Evolutionary conservation across 2,888 invertebrate genomes (phyloP), one percentile per base, ranked within the genome.

Genomic region (Pyrgus malvae): DNA sequence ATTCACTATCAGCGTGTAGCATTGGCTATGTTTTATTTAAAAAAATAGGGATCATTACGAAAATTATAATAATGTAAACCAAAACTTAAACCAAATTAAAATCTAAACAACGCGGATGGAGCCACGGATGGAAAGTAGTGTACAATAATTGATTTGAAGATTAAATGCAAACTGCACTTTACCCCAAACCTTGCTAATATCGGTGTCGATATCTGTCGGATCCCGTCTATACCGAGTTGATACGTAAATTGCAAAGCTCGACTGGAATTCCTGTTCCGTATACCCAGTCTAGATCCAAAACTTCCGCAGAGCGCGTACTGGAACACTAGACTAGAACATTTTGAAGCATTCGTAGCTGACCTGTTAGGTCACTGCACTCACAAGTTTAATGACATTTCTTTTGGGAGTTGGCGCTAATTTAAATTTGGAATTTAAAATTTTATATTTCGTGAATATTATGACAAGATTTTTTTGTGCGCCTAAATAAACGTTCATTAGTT

Each of bases 251-350:
- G 3, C 23, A 23, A 23, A 23, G 11, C 14, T 35, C 8, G 14
- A 16, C 12, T 6, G 12, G 3, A 3, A 16, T 16, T 16, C 9
- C 8, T 16, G 16, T n/a, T 16, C 0, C 5, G 19, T 37, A 17
- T 8, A 4, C 23, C 4, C 6, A 19, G 21, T 19, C 38, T 38
- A 17, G 38, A 17, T 21, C 38, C 19, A n/a, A 11, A 37, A 21
- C 21, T 38, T 38, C 38, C 16, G 38, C 17, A 38, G 19, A 33
- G 31, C 45, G 31, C 19, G 19, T 12, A 45, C 31, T 38, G 19
- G 38, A 2, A 38, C 19, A 38, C 38, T n/a, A n/a, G n/a, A n/a
- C n/a, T 33, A 11, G 45, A 33, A 33, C 21, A 45, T 31, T 31
- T 33, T 21, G 12, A 33, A 45, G 12, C 17, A 17, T 45, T 16